Evolutionary conservation across 2,797 vertebrate genomes (phyloP).

Genomic region (Sparidentex hasta): DNA sequence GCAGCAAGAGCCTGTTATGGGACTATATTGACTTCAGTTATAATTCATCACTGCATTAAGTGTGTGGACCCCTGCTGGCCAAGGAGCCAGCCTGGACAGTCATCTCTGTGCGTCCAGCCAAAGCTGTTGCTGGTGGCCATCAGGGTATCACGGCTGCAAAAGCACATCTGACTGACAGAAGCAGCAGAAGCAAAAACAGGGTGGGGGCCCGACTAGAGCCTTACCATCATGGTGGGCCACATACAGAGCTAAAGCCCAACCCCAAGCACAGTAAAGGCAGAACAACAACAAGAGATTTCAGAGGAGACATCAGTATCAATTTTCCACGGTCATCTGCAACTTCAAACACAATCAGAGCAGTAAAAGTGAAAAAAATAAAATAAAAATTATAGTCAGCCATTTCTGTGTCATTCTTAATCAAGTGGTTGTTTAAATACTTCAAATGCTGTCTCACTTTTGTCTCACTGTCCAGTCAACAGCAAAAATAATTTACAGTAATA

Average conservation of each 20-base stretch:
- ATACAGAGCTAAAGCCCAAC: slow-evolving; percentile 85
- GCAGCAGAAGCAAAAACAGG: slow-evolving; percentile 70
- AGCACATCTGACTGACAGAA: slow-evolving; percentile 78
- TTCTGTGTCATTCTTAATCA: no score
- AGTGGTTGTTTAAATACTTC: no score
- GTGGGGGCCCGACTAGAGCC: slow-evolving; percentile 66
- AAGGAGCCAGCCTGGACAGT: slow-evolving; percentile 43
- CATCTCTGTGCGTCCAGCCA: slow-evolving; percentile 21
- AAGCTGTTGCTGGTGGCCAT: slow-evolving; percentile 47
- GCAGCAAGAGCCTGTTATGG: background rate
- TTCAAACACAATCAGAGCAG: slow-evolving; percentile 44
- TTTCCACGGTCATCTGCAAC: slow-evolving; percentile 19
- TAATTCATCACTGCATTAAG: slow-evolving; percentile 1
- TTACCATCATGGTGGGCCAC: slow-evolving; percentile 89
- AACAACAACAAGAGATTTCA: slow-evolving; percentile 77
- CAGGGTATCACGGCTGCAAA: slow-evolving; percentile 53
- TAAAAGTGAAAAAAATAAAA: no score
- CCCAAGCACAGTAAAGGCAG: slow-evolving; percentile 73
- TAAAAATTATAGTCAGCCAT: no score
- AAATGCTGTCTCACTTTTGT: background rate
- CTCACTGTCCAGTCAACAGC: background rate
- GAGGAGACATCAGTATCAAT: slow-evolving; percentile 53
- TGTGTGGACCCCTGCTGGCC: slow-evolving; percentile 70
- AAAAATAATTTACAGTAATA: background rate
- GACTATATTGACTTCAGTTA: background rate